Conservation (phyloP, 1,140 invertebrate genomes). For the Phymastichus coffea region DNA sequence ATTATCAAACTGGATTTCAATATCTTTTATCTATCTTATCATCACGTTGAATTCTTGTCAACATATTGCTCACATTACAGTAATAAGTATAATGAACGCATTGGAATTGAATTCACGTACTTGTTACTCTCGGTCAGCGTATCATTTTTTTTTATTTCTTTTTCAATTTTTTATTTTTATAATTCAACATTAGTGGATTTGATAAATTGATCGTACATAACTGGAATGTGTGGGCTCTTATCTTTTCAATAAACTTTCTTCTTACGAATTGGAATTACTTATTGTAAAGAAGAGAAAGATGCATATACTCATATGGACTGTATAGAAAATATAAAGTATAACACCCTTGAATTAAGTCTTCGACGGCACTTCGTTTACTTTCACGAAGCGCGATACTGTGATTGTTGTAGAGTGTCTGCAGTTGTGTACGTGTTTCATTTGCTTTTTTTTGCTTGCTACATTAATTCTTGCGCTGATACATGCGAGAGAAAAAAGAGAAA, state of each 20-base stretch:
- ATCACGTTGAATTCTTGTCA: too few species aligned
- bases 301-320: constrained; percentile 16
- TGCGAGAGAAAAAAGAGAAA: too few species aligned
- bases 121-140: too few species aligned
- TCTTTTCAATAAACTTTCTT: too few species aligned
- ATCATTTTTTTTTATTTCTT: too few species aligned
- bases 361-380: constrained; percentile 13
- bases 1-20: constrained; percentile 6
- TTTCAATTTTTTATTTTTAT: too few species aligned
- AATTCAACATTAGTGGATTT: too few species aligned
- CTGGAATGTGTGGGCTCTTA: too few species aligned
- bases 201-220: background rate
- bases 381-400: background rate
- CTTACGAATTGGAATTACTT: constrained; percentile 23
- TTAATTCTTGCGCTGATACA: constrained; percentile 19
- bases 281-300: constrained; percentile 25
- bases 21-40: too few species aligned
- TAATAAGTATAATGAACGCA: too few species aligned
- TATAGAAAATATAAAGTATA: constrained; percentile 27
- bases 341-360: constrained; percentile 24
- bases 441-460: constrained; percentile 1
- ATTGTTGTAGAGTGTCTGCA: too few species aligned
- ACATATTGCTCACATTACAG: constrained; percentile 1
- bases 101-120: too few species aligned
- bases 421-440: background rate